Base-by-base conservation (phyloP, 2,888 invertebrate genomes). In the Plutella xylostella region DNA sequence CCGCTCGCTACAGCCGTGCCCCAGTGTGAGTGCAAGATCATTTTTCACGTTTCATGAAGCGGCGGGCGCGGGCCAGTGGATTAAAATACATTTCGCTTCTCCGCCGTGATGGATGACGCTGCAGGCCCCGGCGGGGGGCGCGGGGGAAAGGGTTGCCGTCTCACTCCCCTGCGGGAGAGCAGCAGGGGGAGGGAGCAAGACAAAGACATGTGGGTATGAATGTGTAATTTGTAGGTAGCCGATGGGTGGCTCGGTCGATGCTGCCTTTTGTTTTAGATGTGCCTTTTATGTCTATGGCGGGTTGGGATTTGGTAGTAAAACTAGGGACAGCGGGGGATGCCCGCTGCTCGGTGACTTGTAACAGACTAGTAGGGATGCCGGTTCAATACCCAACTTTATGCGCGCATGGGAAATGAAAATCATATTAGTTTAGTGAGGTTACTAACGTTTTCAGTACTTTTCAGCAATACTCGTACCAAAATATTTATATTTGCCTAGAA, bases 31-130 rank as follows among this genome's bases (percentile, higher is more conserved):
- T 57, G 64, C 62, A 55, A 63, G 70, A 80, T 82, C 83, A 83
- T 82, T 82, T 82, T 80, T 83, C 83, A 83, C 77, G 72, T 79
- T 79, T 78, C 79, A 80, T 82, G 82, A 78, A 83, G 75, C 77
- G 73, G 51, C 57, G 64, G 60, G 70, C 66, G 70, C 65, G 68
- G 69, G 67, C 67, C 64, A 79, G 66, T 79, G 79, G 83, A 83
- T 83, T 82, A 83, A 82, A 83, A 82, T 83, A 83, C 82, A 82
- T 82, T 82, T 78, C 74, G 72, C 72, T 66, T 60, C 69, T 68
- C 68, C 61, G 55, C 58, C 55, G 73, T 79, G 80, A 80, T 80
- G 76, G 82, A 80, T 80, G 70, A 62, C 61, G 58, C 52, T 51
- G 52, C 52, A 50, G 57, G 59, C 55, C 19, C 14, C 20, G 48